These are phyloP conservation scores for Coracopsis vasa DNA, from an alignment of 2,113 vertebrate species.

Conservation along the genomic window DNA sequence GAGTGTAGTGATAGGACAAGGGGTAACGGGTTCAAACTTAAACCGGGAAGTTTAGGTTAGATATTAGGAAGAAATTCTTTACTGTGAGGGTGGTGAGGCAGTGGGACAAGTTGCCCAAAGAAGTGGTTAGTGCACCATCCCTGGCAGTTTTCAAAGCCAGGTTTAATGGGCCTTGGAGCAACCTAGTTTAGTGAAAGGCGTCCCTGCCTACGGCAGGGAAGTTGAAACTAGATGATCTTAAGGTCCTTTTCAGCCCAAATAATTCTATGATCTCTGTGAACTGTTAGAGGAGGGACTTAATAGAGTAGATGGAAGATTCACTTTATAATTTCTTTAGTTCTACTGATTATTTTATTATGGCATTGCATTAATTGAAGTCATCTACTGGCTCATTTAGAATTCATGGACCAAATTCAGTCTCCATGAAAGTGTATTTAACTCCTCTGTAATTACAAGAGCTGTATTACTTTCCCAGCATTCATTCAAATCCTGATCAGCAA, in stretches of 20 bases:
- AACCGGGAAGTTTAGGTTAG: not conserved
- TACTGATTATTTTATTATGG: slow-evolving; percentile 35
- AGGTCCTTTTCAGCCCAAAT: not conserved
- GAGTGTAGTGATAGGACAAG: not conserved
- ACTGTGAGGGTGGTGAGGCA: not conserved
- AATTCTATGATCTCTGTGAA: not conserved
- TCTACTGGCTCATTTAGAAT: slow-evolving; percentile 38
- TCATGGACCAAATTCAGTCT: slow-evolving; percentile 1
- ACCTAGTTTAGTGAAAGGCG: not conserved
- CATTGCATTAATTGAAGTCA: slow-evolving; percentile 26
- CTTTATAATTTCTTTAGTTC: not conserved
- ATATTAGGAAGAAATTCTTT: not conserved
- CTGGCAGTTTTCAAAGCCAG: not conserved
- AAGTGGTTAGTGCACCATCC: not conserved
- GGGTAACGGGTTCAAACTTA: not conserved
- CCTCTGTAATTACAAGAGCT: not conserved
- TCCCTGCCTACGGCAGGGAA: not conserved
- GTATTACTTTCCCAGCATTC: not conserved
- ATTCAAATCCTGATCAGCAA: slow-evolving; percentile 33
- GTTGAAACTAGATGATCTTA: not conserved
- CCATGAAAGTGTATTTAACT: not conserved
- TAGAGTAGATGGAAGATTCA: not conserved
- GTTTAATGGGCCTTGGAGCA: not conserved
- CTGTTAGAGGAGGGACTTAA: not conserved
- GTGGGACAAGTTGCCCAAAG: not conserved